Evolutionary conservation across 2,888 invertebrate genomes (phyloP).

Genomic region (Liopterus haemorrhoidalis): DNA sequence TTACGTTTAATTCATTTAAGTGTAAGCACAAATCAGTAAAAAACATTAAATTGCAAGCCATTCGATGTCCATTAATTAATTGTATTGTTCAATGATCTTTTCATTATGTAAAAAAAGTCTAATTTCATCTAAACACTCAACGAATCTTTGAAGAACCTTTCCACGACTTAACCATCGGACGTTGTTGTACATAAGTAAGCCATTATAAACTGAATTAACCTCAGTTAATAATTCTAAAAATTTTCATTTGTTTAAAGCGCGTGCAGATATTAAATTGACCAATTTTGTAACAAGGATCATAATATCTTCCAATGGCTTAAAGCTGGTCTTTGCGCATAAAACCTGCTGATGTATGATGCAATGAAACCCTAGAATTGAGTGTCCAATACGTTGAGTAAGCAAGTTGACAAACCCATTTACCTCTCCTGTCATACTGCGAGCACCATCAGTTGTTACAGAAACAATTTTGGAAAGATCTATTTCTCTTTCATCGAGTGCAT

Average conservation of each 20-base stretch:
- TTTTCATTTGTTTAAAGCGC: constrained; percentile 33
- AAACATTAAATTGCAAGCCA: constrained; percentile 35
- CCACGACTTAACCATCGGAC: constrained; percentile 34
- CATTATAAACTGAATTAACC: constrained; percentile 33
- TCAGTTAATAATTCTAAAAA: constrained; percentile 33
- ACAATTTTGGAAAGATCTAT: constrained; percentile 20
- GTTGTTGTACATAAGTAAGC: constrained; percentile 33
- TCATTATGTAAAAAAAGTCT: constrained; percentile 29
- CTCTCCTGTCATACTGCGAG: constrained; percentile 13
- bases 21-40: too few species aligned
- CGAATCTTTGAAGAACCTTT: constrained; percentile 34
- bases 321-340: constrained; percentile 28
- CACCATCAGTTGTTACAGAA: constrained; percentile 24
- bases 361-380: constrained; percentile 29
- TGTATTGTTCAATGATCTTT: constrained; percentile 17
- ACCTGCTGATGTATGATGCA: constrained; percentile 32
- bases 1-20: too few species aligned
- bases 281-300: constrained; percentile 31
- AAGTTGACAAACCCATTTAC: constrained; percentile 12
- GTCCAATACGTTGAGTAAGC: constrained; percentile 17
- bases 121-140: constrained; percentile 34
- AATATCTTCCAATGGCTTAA: constrained; percentile 30
- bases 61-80: constrained; percentile 19
- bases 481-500: constrained; percentile 15
- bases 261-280: constrained; percentile 22